Evolutionary conservation across 2,797 vertebrate genomes (phyloP), one percentile per base, ranked within the genome.

Genomic region (Bradypus variegatus): DNA sequence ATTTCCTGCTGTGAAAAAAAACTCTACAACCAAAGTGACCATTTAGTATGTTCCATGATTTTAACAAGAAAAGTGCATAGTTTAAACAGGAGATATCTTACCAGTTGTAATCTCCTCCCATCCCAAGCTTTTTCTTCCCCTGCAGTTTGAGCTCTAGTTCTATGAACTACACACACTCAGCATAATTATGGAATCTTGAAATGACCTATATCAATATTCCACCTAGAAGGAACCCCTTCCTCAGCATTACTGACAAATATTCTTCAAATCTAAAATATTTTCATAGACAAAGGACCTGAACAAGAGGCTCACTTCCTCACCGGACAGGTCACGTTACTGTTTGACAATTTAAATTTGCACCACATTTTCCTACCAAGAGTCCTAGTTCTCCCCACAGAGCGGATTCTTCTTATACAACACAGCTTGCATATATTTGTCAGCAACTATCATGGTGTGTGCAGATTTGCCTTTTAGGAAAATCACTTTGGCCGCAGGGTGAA

Each of bases 311-410:
- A 87, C 62, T 84, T 89, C 19, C 27, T 94, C 80, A 64, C 8
- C 45, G 55, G 69, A 79, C 10, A 38, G 53, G 50, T 77, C 25
- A 64, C 2, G 14, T 86, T 45, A 80, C 25, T 84, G 33, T 87
- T 81, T 53, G 87, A 87, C 41, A 50, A 36, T 89, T 92, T 86
- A 85, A 87, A 91, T 95, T 95, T 87, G n/a, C 3, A 33, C 36
- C 48, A 48, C n/a, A 41, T 82, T 91, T 91, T 93, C 73, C 60
- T 86, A 88, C 79, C 18, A 33, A 25, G 41, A 81, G 12, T 55
- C 38, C 41, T 76, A 64, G 78, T 84, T 89, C 75, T 91, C 50
- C 27, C 58, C 64, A 88, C 11, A 55, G 29, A 76, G 33, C 62
- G 78, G 73, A 76, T 78, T 78, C 31, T 75, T 60, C 16, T 75